phyloP scores from a whole-genome alignment of 2,113 vertebrate species.

The Anhinga anhinga region DNA sequence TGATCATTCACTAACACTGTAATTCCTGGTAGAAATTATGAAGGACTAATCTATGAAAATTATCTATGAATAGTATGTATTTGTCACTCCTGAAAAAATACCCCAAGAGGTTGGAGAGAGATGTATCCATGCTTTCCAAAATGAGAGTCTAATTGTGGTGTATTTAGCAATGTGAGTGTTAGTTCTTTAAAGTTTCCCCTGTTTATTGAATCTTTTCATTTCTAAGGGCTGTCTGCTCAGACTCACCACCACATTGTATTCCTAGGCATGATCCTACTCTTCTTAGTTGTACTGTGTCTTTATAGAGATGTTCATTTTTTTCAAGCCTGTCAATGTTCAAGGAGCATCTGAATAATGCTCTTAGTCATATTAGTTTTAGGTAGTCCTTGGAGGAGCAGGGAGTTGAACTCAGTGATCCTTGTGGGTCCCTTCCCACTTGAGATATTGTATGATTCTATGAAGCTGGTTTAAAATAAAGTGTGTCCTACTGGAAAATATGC shows the following conservation, averaged over 20 bases:
- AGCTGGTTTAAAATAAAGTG: background rate
- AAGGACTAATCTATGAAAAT: background rate
- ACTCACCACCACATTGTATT: background rate
- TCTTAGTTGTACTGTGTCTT: background rate
- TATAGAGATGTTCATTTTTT: background rate
- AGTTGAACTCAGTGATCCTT: background rate
- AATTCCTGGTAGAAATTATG: background rate
- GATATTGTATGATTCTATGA: background rate
- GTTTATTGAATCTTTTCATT: background rate
- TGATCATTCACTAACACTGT: background rate
- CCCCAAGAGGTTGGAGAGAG: background rate
- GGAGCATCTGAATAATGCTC: background rate
- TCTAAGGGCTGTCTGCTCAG: background rate
- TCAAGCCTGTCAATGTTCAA: background rate
- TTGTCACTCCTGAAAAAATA: background rate
- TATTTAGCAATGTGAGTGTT: background rate
- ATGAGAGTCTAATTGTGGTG: background rate
- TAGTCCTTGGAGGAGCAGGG: background rate
- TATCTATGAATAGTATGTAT: background rate
- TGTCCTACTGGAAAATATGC: background rate
- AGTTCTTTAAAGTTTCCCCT: background rate
- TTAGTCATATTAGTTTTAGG: background rate
- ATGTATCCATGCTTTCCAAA: background rate
- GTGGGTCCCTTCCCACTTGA: background rate
- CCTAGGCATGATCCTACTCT: background rate